Conservation (phyloP, 2,797 vertebrate species). For the Notolabrus celidotus region DNA sequence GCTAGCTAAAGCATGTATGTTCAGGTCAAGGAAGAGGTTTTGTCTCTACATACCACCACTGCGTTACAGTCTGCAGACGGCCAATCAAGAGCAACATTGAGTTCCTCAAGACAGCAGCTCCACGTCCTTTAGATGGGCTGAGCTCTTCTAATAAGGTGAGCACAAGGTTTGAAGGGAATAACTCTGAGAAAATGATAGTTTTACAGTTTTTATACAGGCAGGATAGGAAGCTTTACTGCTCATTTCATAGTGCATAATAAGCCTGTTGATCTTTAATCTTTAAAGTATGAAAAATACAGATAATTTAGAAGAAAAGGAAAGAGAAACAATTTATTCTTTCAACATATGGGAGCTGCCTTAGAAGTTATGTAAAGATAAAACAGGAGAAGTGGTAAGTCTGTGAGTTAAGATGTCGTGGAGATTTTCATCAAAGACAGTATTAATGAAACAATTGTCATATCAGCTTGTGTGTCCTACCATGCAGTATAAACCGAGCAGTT, state of each 20-base stretch:
- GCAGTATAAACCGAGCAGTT: not conserved
- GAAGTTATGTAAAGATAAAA: not conserved
- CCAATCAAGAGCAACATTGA: constrained; percentile 8
- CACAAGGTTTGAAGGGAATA: not conserved
- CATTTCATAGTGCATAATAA: no score
- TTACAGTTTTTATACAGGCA: no score
- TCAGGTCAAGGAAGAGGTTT: constrained; percentile 20
- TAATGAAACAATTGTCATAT: not conserved
- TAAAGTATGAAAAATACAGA: no score
- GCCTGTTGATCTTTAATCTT: no score
- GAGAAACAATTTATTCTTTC: no score
- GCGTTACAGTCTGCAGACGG: constrained; percentile 1
- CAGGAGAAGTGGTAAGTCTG: not conserved
- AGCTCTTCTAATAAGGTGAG: constrained; percentile 22
- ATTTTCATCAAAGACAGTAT: no score
- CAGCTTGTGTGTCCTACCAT: not conserved
- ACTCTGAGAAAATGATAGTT: no score
- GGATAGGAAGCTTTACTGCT: no score
- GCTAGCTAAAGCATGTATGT: not conserved
- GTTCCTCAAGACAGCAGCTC: not conserved
- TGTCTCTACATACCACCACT: not conserved
- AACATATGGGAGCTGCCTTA: no score
- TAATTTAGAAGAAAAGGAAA: no score
- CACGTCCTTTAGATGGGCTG: constrained; percentile 10
- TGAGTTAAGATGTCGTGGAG: no score